A percentile compares a stretch with the other conserved stretches of the same genome.
Conservation (phyloP, 2,797 vertebrate genomes). For the Pseudotriccus pelzelni region DNA sequence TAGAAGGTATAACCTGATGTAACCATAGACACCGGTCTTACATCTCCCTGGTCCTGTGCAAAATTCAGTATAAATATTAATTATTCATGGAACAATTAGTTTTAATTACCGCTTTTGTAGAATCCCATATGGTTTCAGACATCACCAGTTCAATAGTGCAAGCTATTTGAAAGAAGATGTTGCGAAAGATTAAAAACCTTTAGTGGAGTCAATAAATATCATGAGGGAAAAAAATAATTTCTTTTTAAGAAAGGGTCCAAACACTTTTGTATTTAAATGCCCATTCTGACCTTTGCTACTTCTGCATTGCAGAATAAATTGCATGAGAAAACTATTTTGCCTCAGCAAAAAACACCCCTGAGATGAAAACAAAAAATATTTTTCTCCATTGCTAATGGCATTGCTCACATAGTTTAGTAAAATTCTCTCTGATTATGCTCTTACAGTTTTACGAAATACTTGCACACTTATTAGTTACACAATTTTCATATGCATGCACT, state of each 20-base stretch:
- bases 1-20: not conserved
- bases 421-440: not conserved
- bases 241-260: not conserved
- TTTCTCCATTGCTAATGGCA: not conserved
- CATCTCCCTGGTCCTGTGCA: not conserved
- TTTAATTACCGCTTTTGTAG: slow-evolving; percentile 53
- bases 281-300: not conserved
- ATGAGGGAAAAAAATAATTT: not conserved
- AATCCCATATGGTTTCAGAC: slow-evolving; percentile 43
- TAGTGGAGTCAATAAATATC: not conserved
- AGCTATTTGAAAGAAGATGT: not conserved
- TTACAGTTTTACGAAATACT: not conserved
- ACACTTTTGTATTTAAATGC: not conserved
- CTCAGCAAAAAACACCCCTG: not conserved
- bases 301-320: not conserved
- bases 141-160: slow-evolving; percentile 25
- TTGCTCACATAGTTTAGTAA: not conserved
- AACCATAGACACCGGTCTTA: not conserved
- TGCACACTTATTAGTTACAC: not conserved
- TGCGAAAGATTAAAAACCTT: not conserved
- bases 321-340: not conserved
- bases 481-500: not conserved
- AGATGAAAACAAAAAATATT: not conserved
- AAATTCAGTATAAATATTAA: slow-evolving; percentile 43
- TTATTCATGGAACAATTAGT: slow-evolving; percentile 58